Base-by-base conservation (phyloP, 2,797 vertebrate genomes). In the Echeneis naucrates region DNA sequence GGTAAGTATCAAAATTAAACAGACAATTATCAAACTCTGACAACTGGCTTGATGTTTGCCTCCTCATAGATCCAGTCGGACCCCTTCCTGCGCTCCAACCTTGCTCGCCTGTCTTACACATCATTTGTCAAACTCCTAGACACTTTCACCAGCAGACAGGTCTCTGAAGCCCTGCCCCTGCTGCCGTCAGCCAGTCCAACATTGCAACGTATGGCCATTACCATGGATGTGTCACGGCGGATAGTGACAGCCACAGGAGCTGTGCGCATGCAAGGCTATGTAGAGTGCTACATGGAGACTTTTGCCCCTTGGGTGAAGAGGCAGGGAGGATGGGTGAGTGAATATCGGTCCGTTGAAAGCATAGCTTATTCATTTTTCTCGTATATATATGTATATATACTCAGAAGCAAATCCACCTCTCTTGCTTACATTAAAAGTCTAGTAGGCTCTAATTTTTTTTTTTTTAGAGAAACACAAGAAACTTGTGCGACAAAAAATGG, bases 261-360 rank as follows among this genome's bases (percentile, higher is more conserved):
- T 0, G 94, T 95, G 57, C 95, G 93, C 54, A 92, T 96, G 56
- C 89, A 95, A 63, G 95, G 94, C 35, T 95, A 92, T 8, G 94
- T 94, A 1, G 90, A 95, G 57, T 80, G 84, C 60, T 96, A 96
- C 84, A 96, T 98, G 93, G 95, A 96, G 80, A 96, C 82, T 76
- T 98, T 97, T n/a, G 76, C 90, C 2, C 96, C 96, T 0, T 97
- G 96, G 96, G 88, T 97, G 8, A 96, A 95, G 87, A 93, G 91
- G 42, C 94, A 95, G 0, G 96, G 96, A 47, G 96, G 96, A 88
- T 97, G 96, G 96, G 96, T 97, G 80, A 84, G 93, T 65, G 32
- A 33, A 9, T 5, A 30, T 30, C 30, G 30, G 30, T 30, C 30
- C 6, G 30, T 30, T 30, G 6, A 30, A 30, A 6, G 30, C 30